Evolutionary conservation across 2,888 invertebrate genomes (phyloP).

Genomic region (Drosophila nr. medialis): DNA sequence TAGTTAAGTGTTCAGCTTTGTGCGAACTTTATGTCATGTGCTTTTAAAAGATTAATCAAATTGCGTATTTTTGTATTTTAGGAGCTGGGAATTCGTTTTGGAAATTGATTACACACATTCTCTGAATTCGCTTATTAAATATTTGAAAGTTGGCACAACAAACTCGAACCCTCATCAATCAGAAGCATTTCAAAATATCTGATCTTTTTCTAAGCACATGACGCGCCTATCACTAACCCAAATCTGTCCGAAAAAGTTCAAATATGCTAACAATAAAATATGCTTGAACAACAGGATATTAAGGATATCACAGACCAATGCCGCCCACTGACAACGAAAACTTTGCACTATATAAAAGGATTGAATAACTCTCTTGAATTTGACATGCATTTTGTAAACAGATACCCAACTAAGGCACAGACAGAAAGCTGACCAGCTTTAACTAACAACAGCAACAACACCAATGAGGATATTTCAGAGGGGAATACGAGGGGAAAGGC

Average conservation of each 20-base stretch:
- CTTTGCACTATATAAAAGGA: constrained; percentile 64
- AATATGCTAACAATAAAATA: constrained; percentile 51
- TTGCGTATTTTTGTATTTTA: not conserved
- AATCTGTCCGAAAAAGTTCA: constrained; percentile 48
- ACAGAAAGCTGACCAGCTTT: constrained; percentile 48
- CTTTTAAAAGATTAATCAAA: not conserved
- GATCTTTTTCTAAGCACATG: constrained; percentile 20
- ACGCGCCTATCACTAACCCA: constrained; percentile 47
- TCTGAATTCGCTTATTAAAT: constrained; percentile 16
- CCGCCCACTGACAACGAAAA: constrained; percentile 45
- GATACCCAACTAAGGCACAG: constrained; percentile 38
- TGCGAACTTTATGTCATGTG: not conserved
- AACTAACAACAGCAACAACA: constrained; percentile 51
- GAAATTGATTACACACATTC: constrained; percentile 32
- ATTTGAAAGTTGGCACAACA: constrained; percentile 28
- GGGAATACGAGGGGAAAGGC: constrained; percentile 14
- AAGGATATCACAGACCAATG: constrained; percentile 33
- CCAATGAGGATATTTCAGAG: not conserved
- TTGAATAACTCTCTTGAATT: constrained; percentile 75
- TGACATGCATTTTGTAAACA: constrained; percentile 75
- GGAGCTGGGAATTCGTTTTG: not conserved
- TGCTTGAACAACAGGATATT: constrained; percentile 41
- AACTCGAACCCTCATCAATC: constrained; percentile 57
- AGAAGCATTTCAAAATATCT: constrained; percentile 29
- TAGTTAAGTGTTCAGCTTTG: not conserved